phyloP scores from a whole-genome alignment of 1,140 invertebrate genomes.

The Drosophila elegans region DNA sequence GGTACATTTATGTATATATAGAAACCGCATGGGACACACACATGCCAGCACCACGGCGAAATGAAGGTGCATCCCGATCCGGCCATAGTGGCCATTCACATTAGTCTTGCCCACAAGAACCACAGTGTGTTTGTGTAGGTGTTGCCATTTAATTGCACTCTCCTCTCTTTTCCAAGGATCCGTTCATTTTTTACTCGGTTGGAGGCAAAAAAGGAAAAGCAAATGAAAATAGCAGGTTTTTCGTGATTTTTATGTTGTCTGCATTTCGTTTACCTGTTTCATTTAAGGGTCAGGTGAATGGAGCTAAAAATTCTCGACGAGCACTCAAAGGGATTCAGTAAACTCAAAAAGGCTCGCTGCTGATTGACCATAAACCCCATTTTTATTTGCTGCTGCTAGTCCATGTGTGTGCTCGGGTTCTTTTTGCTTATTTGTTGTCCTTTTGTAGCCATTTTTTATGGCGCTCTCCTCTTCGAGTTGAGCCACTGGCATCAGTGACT shows the following conservation, averaged over 20 bases:
- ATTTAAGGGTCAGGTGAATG: conserved; percentile 45
- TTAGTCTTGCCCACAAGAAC: conserved; percentile 63
- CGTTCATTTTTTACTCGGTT: not conserved
- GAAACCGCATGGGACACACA: conserved; percentile 54
- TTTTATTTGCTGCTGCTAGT: conserved; percentile 23
- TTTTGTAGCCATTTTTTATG: conserved; percentile 53
- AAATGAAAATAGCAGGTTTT: conserved; percentile 59
- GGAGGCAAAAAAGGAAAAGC: not conserved
- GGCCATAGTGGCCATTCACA: conserved; percentile 31
- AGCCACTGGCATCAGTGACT: conserved; percentile 34
- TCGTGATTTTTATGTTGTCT: conserved; percentile 70
- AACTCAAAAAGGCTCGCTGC: conserved; percentile 61
- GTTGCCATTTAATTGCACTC: conserved; percentile 67
- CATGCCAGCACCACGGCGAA: conserved; percentile 3
- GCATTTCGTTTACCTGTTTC: conserved; percentile 41
- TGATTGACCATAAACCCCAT: conserved; percentile 73
- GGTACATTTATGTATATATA: conserved; percentile 18
- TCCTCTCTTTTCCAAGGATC: not conserved
- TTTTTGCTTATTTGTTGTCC: conserved; percentile 10
- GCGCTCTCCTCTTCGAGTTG: conserved; percentile 9
- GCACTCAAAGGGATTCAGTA: conserved; percentile 63
- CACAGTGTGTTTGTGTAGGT: conserved; percentile 71
- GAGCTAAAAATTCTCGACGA: conserved; percentile 58
- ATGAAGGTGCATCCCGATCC: conserved; percentile 33
- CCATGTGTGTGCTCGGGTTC: conserved; percentile 7